Percentiles rank a stretch among this genome's conserved stretches.
These are phyloP conservation scores for Megatriorchis doriae DNA, from an alignment of 2,113 vertebrate species.

Conservation along the genomic window DNA sequence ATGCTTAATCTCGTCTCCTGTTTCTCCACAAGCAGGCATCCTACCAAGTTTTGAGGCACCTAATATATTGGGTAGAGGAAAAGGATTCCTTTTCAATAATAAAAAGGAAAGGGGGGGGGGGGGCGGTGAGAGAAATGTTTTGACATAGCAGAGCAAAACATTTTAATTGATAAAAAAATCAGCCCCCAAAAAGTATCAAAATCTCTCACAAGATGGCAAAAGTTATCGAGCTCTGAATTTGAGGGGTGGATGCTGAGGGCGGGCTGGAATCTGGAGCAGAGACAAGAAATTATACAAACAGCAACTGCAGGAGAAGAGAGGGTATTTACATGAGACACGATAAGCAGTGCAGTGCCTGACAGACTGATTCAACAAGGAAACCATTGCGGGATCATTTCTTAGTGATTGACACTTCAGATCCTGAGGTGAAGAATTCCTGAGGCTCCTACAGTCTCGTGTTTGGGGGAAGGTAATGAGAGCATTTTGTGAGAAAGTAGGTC, in stretches of 20 bases:
- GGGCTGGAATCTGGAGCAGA: neutral
- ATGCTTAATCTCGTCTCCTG: neutral
- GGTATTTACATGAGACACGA: neutral
- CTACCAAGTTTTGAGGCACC: neutral
- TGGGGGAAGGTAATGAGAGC: neutral
- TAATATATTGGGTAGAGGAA: neutral
- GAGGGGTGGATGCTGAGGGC: neutral
- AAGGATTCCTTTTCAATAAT: neutral
- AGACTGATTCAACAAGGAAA: neutral
- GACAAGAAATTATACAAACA: neutral
- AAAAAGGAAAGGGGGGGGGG: neutral
- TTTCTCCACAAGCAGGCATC: neutral
- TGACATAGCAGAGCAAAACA: conserved; percentile 2
- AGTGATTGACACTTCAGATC: neutral
- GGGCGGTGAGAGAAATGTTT: neutral
- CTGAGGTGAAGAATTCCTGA: neutral
- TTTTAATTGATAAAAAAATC: conserved; percentile 8
- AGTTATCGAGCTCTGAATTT: neutral
- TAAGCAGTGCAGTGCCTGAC: neutral
- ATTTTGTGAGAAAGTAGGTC: conserved; percentile 22
- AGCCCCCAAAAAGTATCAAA: neutral
- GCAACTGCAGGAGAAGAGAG: neutral
- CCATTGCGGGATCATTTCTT: rapidly evolving
- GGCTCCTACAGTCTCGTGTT: neutral
- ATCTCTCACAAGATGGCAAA: neutral